Percentiles rank a stretch among this genome's conserved stretches.
Conservation (phyloP, 1,140 invertebrate genomes). For the Aphis gossypii region DNA sequence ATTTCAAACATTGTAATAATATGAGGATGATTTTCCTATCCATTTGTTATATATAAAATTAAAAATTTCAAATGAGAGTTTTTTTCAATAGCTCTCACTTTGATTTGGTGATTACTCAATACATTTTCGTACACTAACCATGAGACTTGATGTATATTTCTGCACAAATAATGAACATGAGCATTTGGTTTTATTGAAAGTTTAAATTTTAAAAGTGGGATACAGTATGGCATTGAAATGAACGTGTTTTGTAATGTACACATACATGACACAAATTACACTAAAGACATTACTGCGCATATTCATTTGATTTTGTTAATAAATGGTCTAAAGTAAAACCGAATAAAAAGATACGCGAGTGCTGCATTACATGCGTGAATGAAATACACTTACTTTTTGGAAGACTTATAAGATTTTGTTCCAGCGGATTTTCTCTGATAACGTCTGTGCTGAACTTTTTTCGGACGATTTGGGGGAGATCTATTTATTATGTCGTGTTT, state of each 20-base stretch:
- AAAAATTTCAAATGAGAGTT: too few relatives aligned
- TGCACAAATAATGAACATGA: not conserved
- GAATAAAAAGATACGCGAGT: not conserved
- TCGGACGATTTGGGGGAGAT: not conserved
- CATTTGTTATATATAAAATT: too few relatives aligned
- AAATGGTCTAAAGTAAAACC: not conserved
- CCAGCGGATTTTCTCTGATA: not conserved
- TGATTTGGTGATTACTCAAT: too few relatives aligned
- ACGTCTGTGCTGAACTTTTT: not conserved
- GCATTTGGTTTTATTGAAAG: not conserved
- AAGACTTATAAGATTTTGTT: not conserved
- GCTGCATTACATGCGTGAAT: not conserved
- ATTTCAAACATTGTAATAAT: too few relatives aligned
- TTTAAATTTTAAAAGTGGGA: not conserved
- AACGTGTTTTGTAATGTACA: too few relatives aligned
- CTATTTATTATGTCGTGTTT: not conserved
- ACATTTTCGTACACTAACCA: too few relatives aligned
- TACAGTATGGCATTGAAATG: not conserved
- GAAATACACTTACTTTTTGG: not conserved
- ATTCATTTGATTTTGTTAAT: not conserved
- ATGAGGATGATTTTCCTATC: too few relatives aligned
- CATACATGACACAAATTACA: not conserved
- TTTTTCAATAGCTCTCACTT: too few relatives aligned
- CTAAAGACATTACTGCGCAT: too few relatives aligned
- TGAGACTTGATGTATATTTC: too few relatives aligned